Conservation (phyloP, 2,888 invertebrate species). For the Hirtodrosophila alboralis region DNA sequence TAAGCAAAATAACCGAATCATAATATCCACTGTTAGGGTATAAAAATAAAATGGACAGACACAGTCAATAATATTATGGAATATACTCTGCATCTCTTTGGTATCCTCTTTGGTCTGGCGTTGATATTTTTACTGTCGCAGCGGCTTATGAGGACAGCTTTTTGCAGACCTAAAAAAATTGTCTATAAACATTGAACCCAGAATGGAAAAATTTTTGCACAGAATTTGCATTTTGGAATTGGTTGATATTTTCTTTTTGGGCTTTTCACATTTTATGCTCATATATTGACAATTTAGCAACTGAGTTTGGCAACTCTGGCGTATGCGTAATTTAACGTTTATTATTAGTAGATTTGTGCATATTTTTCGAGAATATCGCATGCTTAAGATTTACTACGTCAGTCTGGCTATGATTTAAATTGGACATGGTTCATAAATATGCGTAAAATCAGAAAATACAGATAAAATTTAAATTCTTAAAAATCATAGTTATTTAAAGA, state of each 20-base stretch:
- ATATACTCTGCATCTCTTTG: slow-evolving; percentile 15
- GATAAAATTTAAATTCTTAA: no score
- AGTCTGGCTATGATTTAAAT: slow-evolving; percentile 15
- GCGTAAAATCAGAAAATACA: no score
- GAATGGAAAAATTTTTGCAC: no score
- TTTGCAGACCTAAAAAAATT: slow-evolving; percentile 13
- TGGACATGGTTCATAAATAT: no score
- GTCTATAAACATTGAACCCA: slow-evolving; percentile 23
- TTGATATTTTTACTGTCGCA: slow-evolving; percentile 72
- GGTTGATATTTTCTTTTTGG: slow-evolving; percentile 5
- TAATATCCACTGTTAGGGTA: no score
- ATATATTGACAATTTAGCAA: slow-evolving; percentile 48
- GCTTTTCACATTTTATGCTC: slow-evolving; percentile 10
- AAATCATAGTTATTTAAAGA: no score
- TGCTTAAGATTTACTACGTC: slow-evolving; percentile 8
- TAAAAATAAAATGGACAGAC: slow-evolving; percentile 38
- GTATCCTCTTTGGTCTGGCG: slow-evolving; percentile 50
- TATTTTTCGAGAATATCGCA: slow-evolving; percentile 24
- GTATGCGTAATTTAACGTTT: slow-evolving; percentile 55
- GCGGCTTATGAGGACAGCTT: slow-evolving; percentile 60
- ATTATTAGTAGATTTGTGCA: slow-evolving; percentile 43
- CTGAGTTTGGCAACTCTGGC: slow-evolving; percentile 29
- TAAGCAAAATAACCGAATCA: no score
- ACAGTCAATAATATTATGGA: slow-evolving; percentile 49
- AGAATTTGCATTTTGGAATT: slow-evolving; percentile 46